Conservation (phyloP, 1,140 invertebrate species). For the Archegozetes longisetosus region DNA sequence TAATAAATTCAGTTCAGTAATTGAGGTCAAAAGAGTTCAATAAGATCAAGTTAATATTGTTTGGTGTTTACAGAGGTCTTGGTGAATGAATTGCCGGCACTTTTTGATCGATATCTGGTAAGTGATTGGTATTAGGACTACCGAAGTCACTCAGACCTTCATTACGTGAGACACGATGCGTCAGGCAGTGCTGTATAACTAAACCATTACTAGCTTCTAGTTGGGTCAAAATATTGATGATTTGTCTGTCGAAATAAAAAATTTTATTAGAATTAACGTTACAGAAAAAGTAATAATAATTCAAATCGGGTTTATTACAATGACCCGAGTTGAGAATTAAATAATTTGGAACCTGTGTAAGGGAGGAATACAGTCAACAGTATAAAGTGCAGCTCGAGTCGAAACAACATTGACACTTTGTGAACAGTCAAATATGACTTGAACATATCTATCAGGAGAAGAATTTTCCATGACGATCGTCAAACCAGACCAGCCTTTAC, state of each 20-base stretch:
- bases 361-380: conserved; percentile 84
- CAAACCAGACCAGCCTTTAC: conserved; percentile 88
- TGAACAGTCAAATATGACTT: conserved; percentile 89
- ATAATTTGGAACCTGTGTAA: conserved; percentile 52
- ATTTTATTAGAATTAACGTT: background rate
- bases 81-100: background rate
- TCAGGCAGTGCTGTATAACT: background rate
- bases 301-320: too few species aligned
- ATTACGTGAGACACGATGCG: background rate
- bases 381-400: conserved; percentile 72
- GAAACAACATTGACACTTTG: conserved; percentile 94
- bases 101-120: background rate
- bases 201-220: background rate
- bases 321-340: background rate
- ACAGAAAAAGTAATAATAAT: too few species aligned
- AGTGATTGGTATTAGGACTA: background rate
- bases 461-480: conserved; percentile 93
- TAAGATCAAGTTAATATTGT: too few species aligned
- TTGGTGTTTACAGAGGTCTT: too few species aligned
- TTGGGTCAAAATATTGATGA: background rate
- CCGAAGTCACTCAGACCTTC: background rate
- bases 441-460: conserved; percentile 79
- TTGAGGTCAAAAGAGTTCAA: too few species aligned
- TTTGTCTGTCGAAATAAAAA: background rate
- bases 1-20: too few species aligned